Base-by-base conservation (phyloP, 2,888 invertebrate genomes). In the Euspilapteryx auroguttella region DNA sequence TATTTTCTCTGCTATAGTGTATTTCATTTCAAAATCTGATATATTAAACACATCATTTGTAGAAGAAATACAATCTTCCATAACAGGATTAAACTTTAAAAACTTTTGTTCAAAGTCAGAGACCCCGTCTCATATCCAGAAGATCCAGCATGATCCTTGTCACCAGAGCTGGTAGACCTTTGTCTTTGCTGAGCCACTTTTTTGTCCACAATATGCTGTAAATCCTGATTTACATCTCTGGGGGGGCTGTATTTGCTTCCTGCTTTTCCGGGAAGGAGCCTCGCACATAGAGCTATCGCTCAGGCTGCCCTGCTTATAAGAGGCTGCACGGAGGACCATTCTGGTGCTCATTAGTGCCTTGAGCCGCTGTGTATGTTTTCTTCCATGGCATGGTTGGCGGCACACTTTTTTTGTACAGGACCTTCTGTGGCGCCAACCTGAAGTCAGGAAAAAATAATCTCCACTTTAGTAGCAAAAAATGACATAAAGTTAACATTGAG, bases 371-470 rank as follows among this genome's bases (percentile, higher is more conserved):
- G 46, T 49, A 51, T 59, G 40, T 50, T 40, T 49, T 59, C 63
- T 58, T 63, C 55, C 51, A 64, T 68, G 55, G 62, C 62, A 59
- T 49, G 55, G 61, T 51, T 51, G 65, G 58, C 63, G 66, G 66
- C 65, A 69, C 61, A 46, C 55, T 69, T 63, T n/a, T 64, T 66
- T 61, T 54, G 55, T 55, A 59, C 63, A 53, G 71, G 69, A 62
- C 64, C 73, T 66, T 73, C 73, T 69, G 69, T 71, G 71, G 68
- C 68, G 71, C 73, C 75, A 63, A 75, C 75, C 75, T 75, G 75
- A 71, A 73, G 75, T 69, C 73, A 75, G 73, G 73, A 75, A 75
- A 75, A n/a, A 75, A 75, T 75, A 51, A 71, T 71, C 75, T 73
- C 71, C 75, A 73, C 68, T 73, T 75, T 75, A 75, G 45, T 66